Evolutionary conservation across 2,797 vertebrate genomes (phyloP).

Genomic region (Lutjanus campechanus): DNA sequence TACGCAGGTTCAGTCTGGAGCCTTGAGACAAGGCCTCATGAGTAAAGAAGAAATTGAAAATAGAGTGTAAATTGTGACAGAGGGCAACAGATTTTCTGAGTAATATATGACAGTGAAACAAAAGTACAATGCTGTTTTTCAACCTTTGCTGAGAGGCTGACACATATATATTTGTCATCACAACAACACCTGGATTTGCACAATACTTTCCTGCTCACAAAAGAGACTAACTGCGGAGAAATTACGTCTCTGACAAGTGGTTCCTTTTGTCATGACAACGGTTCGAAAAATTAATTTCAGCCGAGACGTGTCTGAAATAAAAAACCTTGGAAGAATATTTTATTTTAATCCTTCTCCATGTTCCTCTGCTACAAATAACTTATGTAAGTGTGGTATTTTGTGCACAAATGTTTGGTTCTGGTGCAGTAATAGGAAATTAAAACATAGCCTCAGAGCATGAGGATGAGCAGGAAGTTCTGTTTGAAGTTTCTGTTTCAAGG

Average conservation of each 20-base stretch:
- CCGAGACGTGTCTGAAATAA: constrained; percentile 15
- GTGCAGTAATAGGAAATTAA: constrained; percentile 71
- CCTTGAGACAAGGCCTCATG: constrained; percentile 25
- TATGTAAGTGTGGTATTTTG: constrained; percentile 67
- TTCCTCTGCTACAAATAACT: constrained; percentile 56
- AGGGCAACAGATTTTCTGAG: constrained; percentile 36
- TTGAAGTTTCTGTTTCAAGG: constrained; percentile 66
- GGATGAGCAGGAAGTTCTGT: constrained; percentile 42
- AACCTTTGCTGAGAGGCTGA: constrained; percentile 6
- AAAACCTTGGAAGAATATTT: constrained; percentile 22
- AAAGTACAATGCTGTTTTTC: constrained; percentile 31
- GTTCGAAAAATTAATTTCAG: constrained; percentile 41
- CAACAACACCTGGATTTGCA: constrained; percentile 41
- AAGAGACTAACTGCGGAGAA: constrained; percentile 27
- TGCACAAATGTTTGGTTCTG: constrained; percentile 67
- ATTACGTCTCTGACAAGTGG: constrained; percentile 2
- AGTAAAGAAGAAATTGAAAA: constrained; percentile 39
- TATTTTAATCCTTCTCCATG: constrained; percentile 52
- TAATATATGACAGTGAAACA: constrained; percentile 21
- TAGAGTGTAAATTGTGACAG: constrained; percentile 18
- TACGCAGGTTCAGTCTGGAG: constrained; percentile 43
- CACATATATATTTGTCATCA: constrained; percentile 11
- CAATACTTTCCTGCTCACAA: constrained; percentile 27
- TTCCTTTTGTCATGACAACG: constrained; percentile 26
- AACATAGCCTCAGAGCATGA: constrained; percentile 53